These are phyloP conservation scores for Drosophila chauvacae DNA, from an alignment of 1,140 invertebrate species.

Conservation along the genomic window DNA sequence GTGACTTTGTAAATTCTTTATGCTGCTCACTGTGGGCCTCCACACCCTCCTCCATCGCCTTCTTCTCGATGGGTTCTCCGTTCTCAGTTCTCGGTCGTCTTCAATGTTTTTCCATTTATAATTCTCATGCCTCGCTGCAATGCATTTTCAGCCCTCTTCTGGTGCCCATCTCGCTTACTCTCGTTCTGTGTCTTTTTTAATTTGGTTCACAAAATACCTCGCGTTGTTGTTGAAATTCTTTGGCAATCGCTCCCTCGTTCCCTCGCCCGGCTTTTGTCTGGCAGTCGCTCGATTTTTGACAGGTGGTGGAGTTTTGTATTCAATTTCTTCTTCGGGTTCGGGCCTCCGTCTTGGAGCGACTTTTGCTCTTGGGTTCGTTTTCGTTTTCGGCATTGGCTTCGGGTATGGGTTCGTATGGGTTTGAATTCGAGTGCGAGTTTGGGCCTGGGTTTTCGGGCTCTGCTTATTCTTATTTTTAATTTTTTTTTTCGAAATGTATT, in stretches of 20 bases:
- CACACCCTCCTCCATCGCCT: constrained; percentile 19
- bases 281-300: constrained; percentile 80
- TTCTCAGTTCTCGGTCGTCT: constrained; percentile 9
- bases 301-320: constrained; percentile 83
- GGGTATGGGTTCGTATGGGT: constrained; percentile 30
- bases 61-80: background rate
- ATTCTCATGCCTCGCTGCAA: constrained; percentile 80
- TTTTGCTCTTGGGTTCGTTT: constrained; percentile 69
- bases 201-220: constrained; percentile 82
- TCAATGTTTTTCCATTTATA: constrained; percentile 78
- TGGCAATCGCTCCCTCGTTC: constrained; percentile 57
- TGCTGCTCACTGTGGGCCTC: constrained; percentile 24
- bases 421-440: constrained; percentile 37
- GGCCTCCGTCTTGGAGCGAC: constrained; percentile 62
- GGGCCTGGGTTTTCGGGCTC: constrained; percentile 35
- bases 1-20: background rate
- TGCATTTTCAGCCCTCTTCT: constrained; percentile 50
- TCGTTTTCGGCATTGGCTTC: constrained; percentile 17
- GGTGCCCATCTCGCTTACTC: constrained; percentile 18
- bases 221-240: constrained; percentile 82
- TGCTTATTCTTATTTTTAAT: constrained; percentile 30
- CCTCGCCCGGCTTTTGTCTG: constrained; percentile 38
- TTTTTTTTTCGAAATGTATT: constrained; percentile 57
- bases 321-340: constrained; percentile 68
- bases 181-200: constrained; percentile 74